Evolutionary conservation across 2,797 vertebrate species (phyloP).

Genomic region (Prunella strophiata): DNA sequence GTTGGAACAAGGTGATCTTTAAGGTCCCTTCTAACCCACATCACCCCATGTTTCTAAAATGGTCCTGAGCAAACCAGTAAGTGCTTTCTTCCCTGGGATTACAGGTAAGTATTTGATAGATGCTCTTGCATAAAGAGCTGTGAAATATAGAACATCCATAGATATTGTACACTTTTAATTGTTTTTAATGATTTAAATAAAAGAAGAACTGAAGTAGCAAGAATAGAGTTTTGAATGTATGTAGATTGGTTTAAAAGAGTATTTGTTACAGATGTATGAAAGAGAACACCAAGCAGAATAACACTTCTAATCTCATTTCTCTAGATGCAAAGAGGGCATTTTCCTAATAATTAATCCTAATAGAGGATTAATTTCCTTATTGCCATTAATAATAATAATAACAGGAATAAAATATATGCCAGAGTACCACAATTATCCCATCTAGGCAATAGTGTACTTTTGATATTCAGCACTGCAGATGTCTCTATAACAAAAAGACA

Average conservation of each 20-base stretch:
- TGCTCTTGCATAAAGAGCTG: background rate
- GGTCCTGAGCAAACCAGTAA: background rate
- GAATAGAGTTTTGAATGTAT: background rate
- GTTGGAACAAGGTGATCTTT: background rate
- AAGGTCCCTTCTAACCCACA: background rate
- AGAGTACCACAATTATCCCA: background rate
- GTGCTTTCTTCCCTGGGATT: background rate
- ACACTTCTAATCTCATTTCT: background rate
- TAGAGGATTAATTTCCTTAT: background rate
- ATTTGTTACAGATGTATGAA: conserved; percentile 13
- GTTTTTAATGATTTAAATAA: background rate
- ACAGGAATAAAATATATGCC: background rate
- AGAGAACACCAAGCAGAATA: background rate
- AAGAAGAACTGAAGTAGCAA: background rate
- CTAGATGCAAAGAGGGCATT: background rate
- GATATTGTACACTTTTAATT: background rate
- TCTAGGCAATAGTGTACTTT: background rate
- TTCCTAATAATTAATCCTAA: background rate
- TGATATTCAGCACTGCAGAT: background rate
- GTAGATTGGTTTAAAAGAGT: background rate
- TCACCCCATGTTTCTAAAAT: background rate
- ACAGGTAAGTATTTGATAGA: background rate
- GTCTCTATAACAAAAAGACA: background rate
- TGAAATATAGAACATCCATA: background rate
- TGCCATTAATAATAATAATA: background rate